phyloP scores from a whole-genome alignment of 2,888 invertebrate genomes.

The Dexiosoma caninum region DNA sequence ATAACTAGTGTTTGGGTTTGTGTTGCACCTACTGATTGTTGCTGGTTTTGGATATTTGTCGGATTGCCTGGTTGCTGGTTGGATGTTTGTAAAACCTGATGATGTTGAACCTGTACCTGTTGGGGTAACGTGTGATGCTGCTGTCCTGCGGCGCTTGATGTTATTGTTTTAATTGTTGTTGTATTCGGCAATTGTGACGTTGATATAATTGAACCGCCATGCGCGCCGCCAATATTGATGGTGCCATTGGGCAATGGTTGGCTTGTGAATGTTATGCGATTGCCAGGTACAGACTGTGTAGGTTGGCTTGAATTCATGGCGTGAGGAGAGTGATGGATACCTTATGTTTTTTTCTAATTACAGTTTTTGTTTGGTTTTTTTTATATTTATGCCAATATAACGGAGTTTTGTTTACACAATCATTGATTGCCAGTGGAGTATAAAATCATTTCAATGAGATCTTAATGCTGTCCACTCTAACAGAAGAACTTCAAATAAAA shows the following conservation, averaged over 20 bases:
- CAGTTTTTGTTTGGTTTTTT: background rate
- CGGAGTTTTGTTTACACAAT: background rate
- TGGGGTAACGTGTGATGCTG: constrained; percentile 72
- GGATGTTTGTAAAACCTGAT: constrained; percentile 65
- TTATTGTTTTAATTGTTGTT: constrained; percentile 77
- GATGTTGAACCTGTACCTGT: constrained; percentile 70
- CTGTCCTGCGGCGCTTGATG: constrained; percentile 69
- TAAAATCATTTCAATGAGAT: constrained; percentile 55
- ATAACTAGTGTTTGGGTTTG: constrained; percentile 78
- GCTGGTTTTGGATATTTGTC: constrained; percentile 67
- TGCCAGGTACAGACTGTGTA: constrained; percentile 74
- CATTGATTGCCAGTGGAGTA: background rate
- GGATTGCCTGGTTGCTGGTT: constrained; percentile 64
- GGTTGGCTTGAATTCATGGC: constrained; percentile 76
- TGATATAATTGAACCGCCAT: constrained; percentile 76
- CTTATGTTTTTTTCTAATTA: too few relatives aligned
- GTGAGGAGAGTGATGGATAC: constrained; percentile 27
- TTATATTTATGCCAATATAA: constrained; percentile 5
- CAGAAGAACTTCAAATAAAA: constrained; percentile 6
- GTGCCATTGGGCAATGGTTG: constrained; percentile 85
- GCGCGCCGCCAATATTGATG: constrained; percentile 80
- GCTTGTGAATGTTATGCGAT: constrained; percentile 82
- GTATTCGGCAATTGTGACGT: constrained; percentile 78
- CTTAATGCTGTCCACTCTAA: constrained; percentile 20
- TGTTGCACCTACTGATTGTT: constrained; percentile 77